Evolutionary conservation across 2,113 vertebrate genomes (phyloP).

Genomic region (Lepidothrix coronata): DNA sequence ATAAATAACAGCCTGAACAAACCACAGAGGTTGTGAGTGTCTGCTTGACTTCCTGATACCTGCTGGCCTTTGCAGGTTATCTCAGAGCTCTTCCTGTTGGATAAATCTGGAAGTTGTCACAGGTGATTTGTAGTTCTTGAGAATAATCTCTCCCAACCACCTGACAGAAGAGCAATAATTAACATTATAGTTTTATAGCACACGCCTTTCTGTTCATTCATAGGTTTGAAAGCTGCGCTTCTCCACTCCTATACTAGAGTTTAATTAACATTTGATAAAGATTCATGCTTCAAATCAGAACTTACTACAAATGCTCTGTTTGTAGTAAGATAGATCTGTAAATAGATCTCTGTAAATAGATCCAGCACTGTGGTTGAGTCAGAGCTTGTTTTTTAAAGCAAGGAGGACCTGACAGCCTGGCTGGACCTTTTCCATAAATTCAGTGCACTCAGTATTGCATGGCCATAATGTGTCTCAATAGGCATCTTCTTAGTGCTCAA

Average conservation of each 20-base stretch:
- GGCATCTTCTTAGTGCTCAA: not conserved
- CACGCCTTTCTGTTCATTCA: not conserved
- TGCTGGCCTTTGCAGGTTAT: not conserved
- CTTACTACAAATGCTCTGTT: not conserved
- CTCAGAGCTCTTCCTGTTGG: not conserved
- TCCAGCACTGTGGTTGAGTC: not conserved
- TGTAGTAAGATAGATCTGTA: too few relatives aligned
- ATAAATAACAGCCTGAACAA: not conserved
- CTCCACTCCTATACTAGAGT: not conserved
- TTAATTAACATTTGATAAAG: not conserved
- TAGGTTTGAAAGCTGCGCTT: not conserved
- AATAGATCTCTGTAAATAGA: too few relatives aligned
- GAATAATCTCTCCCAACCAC: not conserved
- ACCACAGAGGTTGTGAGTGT: not conserved
- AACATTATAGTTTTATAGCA: not conserved
- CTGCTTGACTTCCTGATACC: not conserved
- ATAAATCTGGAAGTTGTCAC: not conserved
- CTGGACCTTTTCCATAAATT: not conserved
- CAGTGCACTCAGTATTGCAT: not conserved
- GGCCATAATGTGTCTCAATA: not conserved
- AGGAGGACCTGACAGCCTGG: not conserved
- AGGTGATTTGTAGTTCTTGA: not conserved
- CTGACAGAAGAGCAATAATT: not conserved
- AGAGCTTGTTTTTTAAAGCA: not conserved
- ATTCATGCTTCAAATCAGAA: not conserved